A percentile compares a stretch with the other conserved stretches of the same genome.
Evolutionary conservation across 2,888 invertebrate genomes (phyloP).

Genomic region (Gasteruption jaculator): DNA sequence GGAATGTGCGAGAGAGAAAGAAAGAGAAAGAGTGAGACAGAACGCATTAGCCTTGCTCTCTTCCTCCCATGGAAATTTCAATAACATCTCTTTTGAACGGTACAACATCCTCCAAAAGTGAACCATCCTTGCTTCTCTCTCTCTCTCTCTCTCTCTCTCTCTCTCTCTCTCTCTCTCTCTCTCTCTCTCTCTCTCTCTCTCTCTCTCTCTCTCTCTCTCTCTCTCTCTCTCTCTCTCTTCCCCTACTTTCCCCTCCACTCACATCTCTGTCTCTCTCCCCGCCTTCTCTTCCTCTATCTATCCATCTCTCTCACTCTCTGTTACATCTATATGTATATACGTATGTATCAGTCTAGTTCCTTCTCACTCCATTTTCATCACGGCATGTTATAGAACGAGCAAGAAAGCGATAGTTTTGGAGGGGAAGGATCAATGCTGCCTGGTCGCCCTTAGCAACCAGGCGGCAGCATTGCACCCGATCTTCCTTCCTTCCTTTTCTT

Average conservation of each 20-base stretch:
- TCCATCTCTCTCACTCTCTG: constrained; percentile 3
- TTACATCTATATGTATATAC: no score
- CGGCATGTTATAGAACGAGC: constrained; percentile 4
- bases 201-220: background rate
- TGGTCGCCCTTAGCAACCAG: constrained; percentile 48
- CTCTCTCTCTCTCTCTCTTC: background rate
- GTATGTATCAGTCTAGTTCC: no score
- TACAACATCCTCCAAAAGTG: no score
- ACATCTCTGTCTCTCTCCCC: constrained; percentile 1
- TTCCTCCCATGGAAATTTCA: no score
- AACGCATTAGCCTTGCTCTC: no score
- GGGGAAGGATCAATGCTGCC: constrained; percentile 51
- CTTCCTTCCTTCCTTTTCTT: constrained; percentile 43
- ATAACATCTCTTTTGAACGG: no score
- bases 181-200: constrained; percentile 17
- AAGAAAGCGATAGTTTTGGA: constrained; percentile 23
- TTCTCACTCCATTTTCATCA: no score
- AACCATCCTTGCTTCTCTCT: constrained; percentile 23
- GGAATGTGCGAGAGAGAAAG: no score
- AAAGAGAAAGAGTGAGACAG: no score
- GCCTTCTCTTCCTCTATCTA: background rate
- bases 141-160: constrained; percentile 7
- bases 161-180: constrained; percentile 1
- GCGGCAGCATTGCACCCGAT: constrained; percentile 44
- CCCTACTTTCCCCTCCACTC: background rate